These are phyloP conservation scores for Mungos mungo DNA, from an alignment of 2,113 vertebrate species.

Conservation along the genomic window DNA sequence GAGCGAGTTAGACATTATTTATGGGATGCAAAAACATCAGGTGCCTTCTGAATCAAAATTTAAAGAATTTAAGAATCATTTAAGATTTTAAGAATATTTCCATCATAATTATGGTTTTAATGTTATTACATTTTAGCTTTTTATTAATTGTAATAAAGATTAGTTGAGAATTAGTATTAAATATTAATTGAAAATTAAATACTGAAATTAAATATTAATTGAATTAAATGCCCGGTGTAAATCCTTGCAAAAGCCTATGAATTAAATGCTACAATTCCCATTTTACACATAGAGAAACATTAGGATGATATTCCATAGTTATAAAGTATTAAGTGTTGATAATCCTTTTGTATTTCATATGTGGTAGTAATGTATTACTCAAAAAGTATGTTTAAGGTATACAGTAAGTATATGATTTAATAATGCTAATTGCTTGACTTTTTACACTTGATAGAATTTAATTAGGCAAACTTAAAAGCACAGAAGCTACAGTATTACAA, in stretches of 20 bases:
- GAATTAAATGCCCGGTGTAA: background rate
- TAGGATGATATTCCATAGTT: background rate
- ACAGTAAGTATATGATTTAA: conserved; percentile 26
- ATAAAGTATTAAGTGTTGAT: background rate
- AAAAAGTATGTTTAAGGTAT: conserved; percentile 14
- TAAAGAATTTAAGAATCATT: background rate
- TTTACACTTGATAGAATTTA: conserved; percentile 52
- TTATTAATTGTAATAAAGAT: background rate
- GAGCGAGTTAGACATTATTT: background rate
- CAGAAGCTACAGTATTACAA: conserved; percentile 59
- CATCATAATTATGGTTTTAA: background rate
- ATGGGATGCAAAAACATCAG: background rate
- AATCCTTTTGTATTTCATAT: background rate
- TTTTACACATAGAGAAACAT: background rate
- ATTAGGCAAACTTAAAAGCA: conserved; percentile 54
- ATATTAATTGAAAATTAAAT: conserved; percentile 15
- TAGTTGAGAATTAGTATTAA: background rate
- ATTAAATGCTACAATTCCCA: background rate
- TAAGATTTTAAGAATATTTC: background rate
- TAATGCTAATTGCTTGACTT: conserved; percentile 34
- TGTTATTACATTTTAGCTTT: conserved; percentile 26
- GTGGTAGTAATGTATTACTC: background rate
- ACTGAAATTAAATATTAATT: background rate
- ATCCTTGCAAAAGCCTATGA: background rate
- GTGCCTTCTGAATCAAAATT: background rate